Conservation (phyloP, 2,888 invertebrate genomes). For the Pherbina coryleti region DNA sequence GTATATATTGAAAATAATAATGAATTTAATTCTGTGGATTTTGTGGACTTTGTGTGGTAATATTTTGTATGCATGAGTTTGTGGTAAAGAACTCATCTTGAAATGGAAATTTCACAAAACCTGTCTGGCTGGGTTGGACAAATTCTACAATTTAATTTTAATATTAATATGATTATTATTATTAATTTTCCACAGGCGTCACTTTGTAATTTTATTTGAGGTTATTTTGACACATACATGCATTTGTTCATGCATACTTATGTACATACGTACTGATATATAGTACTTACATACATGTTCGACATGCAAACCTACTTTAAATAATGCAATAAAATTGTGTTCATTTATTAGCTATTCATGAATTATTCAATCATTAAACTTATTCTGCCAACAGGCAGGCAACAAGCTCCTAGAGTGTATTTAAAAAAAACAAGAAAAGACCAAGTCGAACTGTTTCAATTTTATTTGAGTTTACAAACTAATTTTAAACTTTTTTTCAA, state of each 20-base stretch:
- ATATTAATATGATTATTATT: background rate
- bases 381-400: background rate
- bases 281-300: background rate
- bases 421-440: slow-evolving; percentile 10
- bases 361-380: background rate
- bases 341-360: background rate
- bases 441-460: slow-evolving; percentile 11
- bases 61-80: background rate
- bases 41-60: background rate
- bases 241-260: background rate
- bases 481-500: slow-evolving; percentile 30
- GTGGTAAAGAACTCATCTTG: too few relatives aligned
- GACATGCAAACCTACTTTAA: background rate
- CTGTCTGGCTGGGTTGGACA: background rate
- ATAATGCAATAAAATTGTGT: background rate
- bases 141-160: background rate
- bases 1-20: slow-evolving; percentile 1
- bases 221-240: background rate
- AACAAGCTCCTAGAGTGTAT: too few relatives aligned
- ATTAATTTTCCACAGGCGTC: background rate
- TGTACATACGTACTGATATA: too few relatives aligned
- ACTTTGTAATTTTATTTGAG: background rate
- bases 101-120: background rate
- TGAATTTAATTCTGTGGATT: slow-evolving; percentile 1
- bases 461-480: background rate